Evolutionary conservation across 2,797 vertebrate genomes (phyloP).

Genomic region (Taenioides sp.): DNA sequence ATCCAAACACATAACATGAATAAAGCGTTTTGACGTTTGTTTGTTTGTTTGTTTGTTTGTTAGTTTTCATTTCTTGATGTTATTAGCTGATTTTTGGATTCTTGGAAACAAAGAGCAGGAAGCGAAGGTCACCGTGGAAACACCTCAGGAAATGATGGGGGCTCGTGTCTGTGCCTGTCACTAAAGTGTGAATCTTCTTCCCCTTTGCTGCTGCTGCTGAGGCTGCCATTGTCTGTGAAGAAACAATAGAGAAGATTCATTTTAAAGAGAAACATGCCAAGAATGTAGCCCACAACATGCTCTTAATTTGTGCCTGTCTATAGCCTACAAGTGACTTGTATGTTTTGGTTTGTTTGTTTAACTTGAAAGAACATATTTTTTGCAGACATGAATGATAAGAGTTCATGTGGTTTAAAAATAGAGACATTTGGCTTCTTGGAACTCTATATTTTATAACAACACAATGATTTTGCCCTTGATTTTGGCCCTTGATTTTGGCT

Average conservation of each 20-base stretch:
- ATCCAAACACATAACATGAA: too few relatives aligned
- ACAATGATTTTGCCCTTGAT: neutral
- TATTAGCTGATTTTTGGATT: neutral
- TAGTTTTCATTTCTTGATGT: neutral
- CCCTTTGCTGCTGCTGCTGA: neutral
- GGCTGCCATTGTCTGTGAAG: neutral
- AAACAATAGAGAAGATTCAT: neutral
- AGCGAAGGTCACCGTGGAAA: neutral
- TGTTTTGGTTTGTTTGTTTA: neutral
- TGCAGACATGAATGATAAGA: neutral
- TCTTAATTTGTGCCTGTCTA: neutral
- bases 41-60: too few relatives aligned
- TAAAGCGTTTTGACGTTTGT: too few relatives aligned
- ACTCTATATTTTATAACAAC: neutral
- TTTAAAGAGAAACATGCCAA: neutral
- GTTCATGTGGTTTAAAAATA: neutral
- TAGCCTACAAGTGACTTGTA: neutral
- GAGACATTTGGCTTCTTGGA: neutral
- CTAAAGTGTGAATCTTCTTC: slow-evolving; percentile 3
- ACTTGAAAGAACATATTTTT: neutral
- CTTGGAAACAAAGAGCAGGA: slow-evolving; percentile 3
- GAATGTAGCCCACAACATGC: neutral
- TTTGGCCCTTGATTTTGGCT: neutral
- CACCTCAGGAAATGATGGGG: neutral
- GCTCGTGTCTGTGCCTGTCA: neutral